Percentiles rank a stretch among this genome's conserved stretches.
Conservation (phyloP, 2,797 vertebrate genomes). For the Ataeniobius toweri region DNA sequence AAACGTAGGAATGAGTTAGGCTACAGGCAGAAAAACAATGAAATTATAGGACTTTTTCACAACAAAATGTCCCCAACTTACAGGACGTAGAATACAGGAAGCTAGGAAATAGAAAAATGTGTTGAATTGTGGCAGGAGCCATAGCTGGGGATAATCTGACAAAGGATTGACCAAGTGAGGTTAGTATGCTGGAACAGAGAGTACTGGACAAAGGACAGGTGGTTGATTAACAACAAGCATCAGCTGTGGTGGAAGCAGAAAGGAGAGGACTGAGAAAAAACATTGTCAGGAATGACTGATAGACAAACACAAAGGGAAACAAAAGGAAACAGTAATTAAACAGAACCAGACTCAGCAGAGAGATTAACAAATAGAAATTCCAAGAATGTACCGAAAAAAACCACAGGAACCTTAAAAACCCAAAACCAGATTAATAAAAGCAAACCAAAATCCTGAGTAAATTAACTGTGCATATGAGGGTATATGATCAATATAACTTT, state of each 20-base stretch:
- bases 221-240: not conserved
- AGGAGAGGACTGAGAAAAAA: not conserved
- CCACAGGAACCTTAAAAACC: not conserved
- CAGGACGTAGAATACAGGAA: not conserved
- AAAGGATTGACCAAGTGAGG: not conserved
- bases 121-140: not conserved
- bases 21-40: not conserved
- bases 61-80: not conserved
- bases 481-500: too few species aligned
- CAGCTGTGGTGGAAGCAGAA: not conserved
- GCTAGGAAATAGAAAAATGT: too few species aligned
- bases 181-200: not conserved
- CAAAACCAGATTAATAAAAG: too few species aligned
- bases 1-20: not conserved
- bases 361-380: not conserved
- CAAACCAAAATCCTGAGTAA: not conserved
- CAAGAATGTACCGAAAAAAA: not conserved
- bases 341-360: not conserved
- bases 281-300: not conserved
- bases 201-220: not conserved
- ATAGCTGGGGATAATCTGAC: not conserved
- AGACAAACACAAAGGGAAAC: not conserved
- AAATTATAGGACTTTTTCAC: not conserved
- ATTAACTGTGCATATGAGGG: not conserved
- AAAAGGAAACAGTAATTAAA: not conserved